phyloP scores from a whole-genome alignment of 2,888 invertebrate genomes.

The Gasteruption jaculator region DNA sequence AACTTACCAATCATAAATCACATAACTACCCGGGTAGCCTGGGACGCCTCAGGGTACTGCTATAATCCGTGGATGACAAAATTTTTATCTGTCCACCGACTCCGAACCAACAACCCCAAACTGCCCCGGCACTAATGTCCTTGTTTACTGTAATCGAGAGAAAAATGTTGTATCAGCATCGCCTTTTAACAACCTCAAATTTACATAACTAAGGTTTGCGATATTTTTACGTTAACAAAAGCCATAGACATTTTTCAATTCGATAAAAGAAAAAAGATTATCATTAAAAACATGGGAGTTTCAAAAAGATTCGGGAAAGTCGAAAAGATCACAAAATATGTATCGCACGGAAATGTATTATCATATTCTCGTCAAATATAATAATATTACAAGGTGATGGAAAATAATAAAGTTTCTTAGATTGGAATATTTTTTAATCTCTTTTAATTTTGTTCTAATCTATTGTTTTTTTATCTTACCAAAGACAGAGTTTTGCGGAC shows the following conservation, averaged over 20 bases:
- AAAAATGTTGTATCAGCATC: constrained; percentile 12
- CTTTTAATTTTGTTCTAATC: too few species aligned
- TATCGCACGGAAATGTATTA: too few species aligned
- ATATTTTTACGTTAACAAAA: constrained; percentile 1
- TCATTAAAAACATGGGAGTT: constrained; percentile 7
- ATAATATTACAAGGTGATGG: too few species aligned
- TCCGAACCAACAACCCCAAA: constrained; percentile 39
- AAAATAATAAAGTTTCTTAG: too few species aligned
- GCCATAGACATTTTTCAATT: not conserved
- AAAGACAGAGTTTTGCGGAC: too few species aligned
- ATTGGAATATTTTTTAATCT: too few species aligned
- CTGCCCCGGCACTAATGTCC: constrained; percentile 41
- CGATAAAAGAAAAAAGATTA: constrained; percentile 7
- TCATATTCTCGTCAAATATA: too few species aligned
- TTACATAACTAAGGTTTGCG: not conserved
- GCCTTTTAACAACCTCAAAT: too few species aligned
- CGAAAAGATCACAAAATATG: too few species aligned
- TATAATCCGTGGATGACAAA: constrained; percentile 34
- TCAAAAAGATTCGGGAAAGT: constrained; percentile 4
- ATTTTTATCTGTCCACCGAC: constrained; percentile 35
- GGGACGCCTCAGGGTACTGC: constrained; percentile 44
- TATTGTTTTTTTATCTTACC: too few species aligned
- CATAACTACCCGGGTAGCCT: constrained; percentile 51
- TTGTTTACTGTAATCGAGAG: constrained; percentile 32
- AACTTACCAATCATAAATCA: constrained; percentile 51